Conservation (phyloP, 2,888 invertebrate species). For the Calliopum simillimum region DNA sequence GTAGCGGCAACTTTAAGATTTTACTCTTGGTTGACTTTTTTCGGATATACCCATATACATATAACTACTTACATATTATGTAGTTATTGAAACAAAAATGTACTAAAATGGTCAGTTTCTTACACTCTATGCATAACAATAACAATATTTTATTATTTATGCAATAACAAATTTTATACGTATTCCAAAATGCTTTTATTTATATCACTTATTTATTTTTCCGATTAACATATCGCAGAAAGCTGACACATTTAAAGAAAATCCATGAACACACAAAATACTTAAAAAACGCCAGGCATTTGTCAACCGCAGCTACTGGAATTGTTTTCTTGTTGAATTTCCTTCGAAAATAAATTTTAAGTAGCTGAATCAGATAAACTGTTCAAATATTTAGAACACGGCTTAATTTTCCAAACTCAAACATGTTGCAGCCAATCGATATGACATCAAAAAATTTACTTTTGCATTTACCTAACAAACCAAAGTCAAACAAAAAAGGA, state of each 20-base stretch:
- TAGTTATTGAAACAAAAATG: too few relatives aligned
- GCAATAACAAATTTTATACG: too few relatives aligned
- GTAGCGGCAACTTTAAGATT: not conserved
- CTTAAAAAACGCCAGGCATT: not conserved
- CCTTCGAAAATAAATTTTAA: conserved; percentile 3
- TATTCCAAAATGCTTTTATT: too few relatives aligned
- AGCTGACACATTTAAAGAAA: not conserved
- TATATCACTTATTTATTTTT: conserved; percentile 8
- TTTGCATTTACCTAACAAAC: too few relatives aligned
- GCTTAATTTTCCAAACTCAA: conserved; percentile 25
- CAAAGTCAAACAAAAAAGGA: too few relatives aligned
- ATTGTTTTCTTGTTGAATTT: not conserved
- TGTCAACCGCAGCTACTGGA: conserved; percentile 19
- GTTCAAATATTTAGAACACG: conserved; percentile 27
- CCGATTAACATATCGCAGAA: conserved; percentile 12
- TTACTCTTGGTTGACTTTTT: not conserved
- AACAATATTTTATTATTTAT: too few relatives aligned
- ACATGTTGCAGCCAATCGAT: not conserved
- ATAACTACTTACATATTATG: too few relatives aligned
- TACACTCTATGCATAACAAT: too few relatives aligned
- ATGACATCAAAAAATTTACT: too few relatives aligned
- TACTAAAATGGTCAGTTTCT: too few relatives aligned
- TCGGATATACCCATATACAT: not conserved
- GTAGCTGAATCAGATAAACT: conserved; percentile 30
- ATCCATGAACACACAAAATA: not conserved